A percentile compares a stretch with the other conserved stretches of the same genome.
Conservation (phyloP, 2,797 vertebrate species). For the Luscinia megarhynchos region DNA sequence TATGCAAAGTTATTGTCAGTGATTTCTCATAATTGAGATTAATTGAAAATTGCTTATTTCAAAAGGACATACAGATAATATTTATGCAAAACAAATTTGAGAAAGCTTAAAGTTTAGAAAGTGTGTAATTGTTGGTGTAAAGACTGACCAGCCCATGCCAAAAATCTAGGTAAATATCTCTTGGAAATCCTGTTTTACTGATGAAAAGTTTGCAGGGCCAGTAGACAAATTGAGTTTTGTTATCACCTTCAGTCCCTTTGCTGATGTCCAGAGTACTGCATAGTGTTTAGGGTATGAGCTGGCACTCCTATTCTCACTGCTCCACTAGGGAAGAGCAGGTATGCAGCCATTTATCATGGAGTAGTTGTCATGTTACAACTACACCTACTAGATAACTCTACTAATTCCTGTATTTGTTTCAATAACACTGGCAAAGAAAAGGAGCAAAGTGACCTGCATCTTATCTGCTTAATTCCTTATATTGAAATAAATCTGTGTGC, state of each 20-base stretch:
- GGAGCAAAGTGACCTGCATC: background rate
- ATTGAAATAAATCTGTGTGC: background rate
- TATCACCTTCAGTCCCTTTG: background rate
- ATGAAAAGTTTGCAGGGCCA: background rate
- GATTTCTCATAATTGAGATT: background rate
- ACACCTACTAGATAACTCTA: background rate
- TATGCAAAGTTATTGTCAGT: background rate
- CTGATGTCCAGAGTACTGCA: background rate
- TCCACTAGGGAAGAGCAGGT: background rate
- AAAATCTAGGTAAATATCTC: background rate
- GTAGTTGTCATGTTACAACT: background rate
- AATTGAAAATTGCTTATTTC: background rate
- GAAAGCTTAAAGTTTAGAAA: background rate
- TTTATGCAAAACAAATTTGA: background rate
- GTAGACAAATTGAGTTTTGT: background rate
- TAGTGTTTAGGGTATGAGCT: background rate
- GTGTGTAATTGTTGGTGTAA: background rate
- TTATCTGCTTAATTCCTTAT: background rate
- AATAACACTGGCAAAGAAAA: background rate
- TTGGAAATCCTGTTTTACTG: background rate
- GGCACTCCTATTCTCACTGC: background rate
- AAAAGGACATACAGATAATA: background rate
- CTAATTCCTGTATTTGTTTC: background rate
- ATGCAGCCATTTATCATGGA: background rate
- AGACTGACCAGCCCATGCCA: background rate